phyloP scores from a whole-genome alignment of 2,113 vertebrate species.

The Cyrtonyx montezumae region DNA sequence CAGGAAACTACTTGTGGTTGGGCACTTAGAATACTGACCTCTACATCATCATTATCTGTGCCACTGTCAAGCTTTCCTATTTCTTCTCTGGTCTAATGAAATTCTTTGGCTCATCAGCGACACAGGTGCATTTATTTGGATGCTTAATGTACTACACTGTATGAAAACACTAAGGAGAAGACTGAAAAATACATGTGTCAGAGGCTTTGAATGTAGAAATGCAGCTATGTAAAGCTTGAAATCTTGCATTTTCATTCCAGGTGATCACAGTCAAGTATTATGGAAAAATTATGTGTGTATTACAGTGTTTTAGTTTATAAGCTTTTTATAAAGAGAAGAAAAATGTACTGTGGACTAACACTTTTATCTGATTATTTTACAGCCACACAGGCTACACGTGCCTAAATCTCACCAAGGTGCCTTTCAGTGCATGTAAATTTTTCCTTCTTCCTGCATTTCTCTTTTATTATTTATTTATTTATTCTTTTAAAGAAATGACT shows the following conservation, averaged over 20 bases:
- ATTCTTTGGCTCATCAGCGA: neutral
- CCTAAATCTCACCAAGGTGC: neutral
- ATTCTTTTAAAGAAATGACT: neutral
- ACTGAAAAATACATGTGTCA: neutral
- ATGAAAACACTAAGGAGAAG: neutral
- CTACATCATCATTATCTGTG: neutral
- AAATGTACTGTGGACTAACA: neutral
- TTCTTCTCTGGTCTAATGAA: neutral
- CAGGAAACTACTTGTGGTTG: neutral
- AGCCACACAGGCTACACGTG: neutral
- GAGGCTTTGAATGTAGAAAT: neutral
- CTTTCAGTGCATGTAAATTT: neutral
- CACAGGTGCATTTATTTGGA: neutral
- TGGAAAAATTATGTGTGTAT: neutral
- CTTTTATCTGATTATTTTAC: neutral
- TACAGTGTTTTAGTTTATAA: neutral
- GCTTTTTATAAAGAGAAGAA: neutral
- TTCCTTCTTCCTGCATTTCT: neutral
- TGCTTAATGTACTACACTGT: neutral
- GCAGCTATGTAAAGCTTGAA: neutral
- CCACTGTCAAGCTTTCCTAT: neutral
- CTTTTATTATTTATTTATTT: too few species aligned
- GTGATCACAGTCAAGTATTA: neutral
- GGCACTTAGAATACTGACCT: neutral
- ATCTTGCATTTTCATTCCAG: neutral